phyloP scores from a whole-genome alignment of 2,113 vertebrate genomes.

The Hippocampus comes region DNA sequence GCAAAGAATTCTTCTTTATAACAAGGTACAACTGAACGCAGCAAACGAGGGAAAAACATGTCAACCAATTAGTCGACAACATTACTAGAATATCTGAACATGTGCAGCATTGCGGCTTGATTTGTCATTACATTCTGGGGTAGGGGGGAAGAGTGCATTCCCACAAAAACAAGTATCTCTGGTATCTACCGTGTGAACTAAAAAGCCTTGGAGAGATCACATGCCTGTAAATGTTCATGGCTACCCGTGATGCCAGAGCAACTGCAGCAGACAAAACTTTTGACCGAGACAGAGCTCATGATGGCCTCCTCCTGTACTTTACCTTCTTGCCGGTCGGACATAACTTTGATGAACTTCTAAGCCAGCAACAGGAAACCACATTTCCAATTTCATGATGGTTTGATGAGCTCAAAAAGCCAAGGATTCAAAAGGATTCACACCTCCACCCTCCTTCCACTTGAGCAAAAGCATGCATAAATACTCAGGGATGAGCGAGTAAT shows the following conservation, averaged over 20 bases:
- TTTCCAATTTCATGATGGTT: not conserved
- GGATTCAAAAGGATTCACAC: no score
- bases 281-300: slow-evolving; percentile 13
- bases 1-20: not conserved
- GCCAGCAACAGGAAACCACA: not conserved
- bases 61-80: not conserved
- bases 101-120: not conserved
- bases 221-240: slow-evolving; percentile 52
- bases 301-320: not conserved
- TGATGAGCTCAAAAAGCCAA: not conserved
- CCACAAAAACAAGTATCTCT: slow-evolving; percentile 11
- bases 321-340: not conserved
- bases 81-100: not conserved
- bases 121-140: slow-evolving; percentile 11
- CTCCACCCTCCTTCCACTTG: no score
- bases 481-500: no score
- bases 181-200: slow-evolving; percentile 21
- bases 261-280: slow-evolving; percentile 34
- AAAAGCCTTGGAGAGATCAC: slow-evolving; percentile 26
- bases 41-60: not conserved
- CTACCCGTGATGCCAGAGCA: slow-evolving; percentile 35
- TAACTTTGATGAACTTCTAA: not conserved
- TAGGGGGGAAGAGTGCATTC: not conserved
- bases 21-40: not conserved
- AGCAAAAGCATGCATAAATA: no score